Evolutionary conservation across 30 jellyfish, hydroid and myxozoan genomes (phyloP), one percentile per base, ranked within the genome.

Genomic region (Euphysa ruthae): DNA sequence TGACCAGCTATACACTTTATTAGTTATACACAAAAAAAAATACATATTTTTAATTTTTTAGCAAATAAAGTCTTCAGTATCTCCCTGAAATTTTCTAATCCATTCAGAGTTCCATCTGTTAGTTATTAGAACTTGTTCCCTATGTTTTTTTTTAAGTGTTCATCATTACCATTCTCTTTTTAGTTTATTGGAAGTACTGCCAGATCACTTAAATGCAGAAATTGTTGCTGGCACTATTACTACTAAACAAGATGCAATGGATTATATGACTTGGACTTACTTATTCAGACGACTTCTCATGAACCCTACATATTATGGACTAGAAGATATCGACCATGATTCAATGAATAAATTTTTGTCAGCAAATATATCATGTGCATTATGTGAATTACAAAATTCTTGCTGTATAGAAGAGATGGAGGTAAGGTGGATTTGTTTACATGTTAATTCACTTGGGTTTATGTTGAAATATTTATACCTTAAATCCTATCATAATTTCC

Each of bases 151-250:
- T n/a, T n/a, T n/a, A n/a, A n/a, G n/a, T n/a, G n/a, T n/a, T n/a
- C n/a, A n/a, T n/a, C n/a, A n/a, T n/a, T n/a, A n/a, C n/a, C 26
- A 12, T 52, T 8, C 8, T 74, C 50, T 23, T 46, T 68, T 28
- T 32, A 88, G 97, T 35, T 65, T 88, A 80, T 63, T 88, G 1
- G 92, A 81, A 2, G 97, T 88, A 1, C 75, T 92, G 7, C 79
- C 99, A 2, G 99, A 92, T 55, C 99, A 92, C 63, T 32, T 92
- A 79, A 92, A 92, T 69, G 99, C 99, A n/a, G 99, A 92, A 63
- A 73, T 92, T 23, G 99, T 84, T 8, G 94, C 99, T 8, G 94
- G 99, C n/a, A 82, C 96, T 10, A 69, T 92, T 52, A 69, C 90
- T 6, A 77, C 96, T 12, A 92, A 74, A 52, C 94, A 83, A 65